Base-by-base conservation (phyloP, 2,888 invertebrate genomes). In the Selenia dentaria region DNA sequence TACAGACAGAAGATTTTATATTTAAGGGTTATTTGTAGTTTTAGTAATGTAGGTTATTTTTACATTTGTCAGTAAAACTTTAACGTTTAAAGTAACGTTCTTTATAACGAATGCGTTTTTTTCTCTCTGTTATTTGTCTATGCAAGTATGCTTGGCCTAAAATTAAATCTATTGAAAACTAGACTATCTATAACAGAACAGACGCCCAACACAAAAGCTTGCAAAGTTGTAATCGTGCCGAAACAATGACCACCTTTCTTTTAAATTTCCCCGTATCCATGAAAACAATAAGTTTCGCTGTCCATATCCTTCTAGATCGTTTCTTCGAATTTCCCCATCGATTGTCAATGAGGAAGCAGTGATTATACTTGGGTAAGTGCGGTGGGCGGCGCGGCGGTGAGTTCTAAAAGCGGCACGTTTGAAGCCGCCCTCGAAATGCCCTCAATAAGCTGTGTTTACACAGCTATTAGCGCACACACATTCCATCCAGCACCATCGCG, bases 401-500 rank as follows among this genome's bases (percentile, higher is more conserved):
- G 62, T 33, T 47, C 34, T 18, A 26, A 41, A 33, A 24, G 67
- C 85, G 85, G 87, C 67, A 46, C 63, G 70, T 84, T 88, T 86
- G 83, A 79, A 56, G 45, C 57, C 54, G 57, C 72, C 62, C 69
- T 72, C 74, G 57, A 81, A 81, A 78, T 84, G 80, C 81, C 75
- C 76, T 80, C 86, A 86, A 86, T 88, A 82, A 88, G 84, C 79
- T 73, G 75, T 45, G 83, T 85, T 81, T 87, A 72, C 83, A 69
- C 62, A 75, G 52, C 79, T 73, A 68, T 87, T 88, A 89, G 78
- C 83, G 66, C 61, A 63, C 65, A 66, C 63, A 73, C 79, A 81
- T 86, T 82, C 80, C 70, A 68, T 54, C 63, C 73, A 62, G 29
- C 43, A 37, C 46, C 41, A 32, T 42, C 37, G 37, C 33, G 32